Percentiles rank a stretch among this genome's conserved stretches.
These are phyloP conservation scores for Mesorhabditis sp. DNA, from an alignment of 2,888 invertebrate genomes.

Conservation along the genomic window DNA sequence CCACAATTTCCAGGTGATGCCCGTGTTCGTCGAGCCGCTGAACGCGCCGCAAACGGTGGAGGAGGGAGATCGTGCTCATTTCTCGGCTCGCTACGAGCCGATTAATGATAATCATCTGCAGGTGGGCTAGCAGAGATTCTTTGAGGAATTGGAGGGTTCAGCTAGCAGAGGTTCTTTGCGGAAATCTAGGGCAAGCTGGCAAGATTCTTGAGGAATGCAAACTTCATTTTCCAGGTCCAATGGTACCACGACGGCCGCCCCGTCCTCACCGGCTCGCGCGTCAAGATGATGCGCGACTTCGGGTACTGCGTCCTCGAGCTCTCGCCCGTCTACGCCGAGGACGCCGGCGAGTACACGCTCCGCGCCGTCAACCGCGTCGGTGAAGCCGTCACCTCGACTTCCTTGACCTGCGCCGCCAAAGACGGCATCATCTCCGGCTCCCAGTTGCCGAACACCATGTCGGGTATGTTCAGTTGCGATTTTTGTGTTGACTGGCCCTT, in stretches of 20 bases:
- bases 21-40: constrained; percentile 57
- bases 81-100: constrained; percentile 55
- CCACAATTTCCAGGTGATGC: constrained; percentile 17
- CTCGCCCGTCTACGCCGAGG: constrained; percentile 85
- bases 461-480: constrained; percentile 66
- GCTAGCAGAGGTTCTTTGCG: not conserved
- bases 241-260: constrained; percentile 91
- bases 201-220: not conserved
- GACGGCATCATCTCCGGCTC: constrained; percentile 80
- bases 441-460: constrained; percentile 86
- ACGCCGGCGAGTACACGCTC: constrained; percentile 63
- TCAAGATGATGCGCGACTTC: constrained; percentile 93
- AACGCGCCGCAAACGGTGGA: constrained; percentile 46
- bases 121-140: constrained; percentile 5
- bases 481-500: not conserved
- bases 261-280: constrained; percentile 83
- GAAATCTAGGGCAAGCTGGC: not conserved
- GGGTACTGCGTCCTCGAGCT: constrained; percentile 95
- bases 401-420: constrained; percentile 79
- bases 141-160: not conserved
- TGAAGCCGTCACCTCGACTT: constrained; percentile 82
- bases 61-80: constrained; percentile 55
- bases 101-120: constrained; percentile 52
- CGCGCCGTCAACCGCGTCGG: constrained; percentile 46
- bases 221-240: constrained; percentile 23